phyloP scores from a whole-genome alignment of 2,113 vertebrate species.

The Caranx melampygus region DNA sequence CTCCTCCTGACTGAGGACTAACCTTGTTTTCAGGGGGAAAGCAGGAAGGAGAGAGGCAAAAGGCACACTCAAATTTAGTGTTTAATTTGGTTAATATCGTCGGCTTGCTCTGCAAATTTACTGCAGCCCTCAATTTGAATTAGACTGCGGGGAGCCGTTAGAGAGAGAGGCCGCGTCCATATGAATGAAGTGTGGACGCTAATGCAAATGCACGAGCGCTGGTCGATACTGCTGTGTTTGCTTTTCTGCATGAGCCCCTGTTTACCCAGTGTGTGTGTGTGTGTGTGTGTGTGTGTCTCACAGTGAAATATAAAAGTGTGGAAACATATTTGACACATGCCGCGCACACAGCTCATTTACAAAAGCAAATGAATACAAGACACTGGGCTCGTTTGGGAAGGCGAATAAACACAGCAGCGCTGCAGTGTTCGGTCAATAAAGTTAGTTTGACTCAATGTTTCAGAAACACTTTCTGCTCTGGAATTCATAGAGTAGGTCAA shows the following conservation, averaged over 20 bases:
- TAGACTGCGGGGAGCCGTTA: constrained; percentile 63
- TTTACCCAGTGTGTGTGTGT: constrained; percentile 36
- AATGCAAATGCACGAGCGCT: constrained; percentile 69
- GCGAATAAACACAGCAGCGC: constrained; percentile 8
- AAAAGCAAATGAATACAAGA: constrained; percentile 29
- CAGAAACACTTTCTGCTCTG: not conserved
- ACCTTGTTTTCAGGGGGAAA: constrained; percentile 48
- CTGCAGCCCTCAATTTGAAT: constrained; percentile 64
- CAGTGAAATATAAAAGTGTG: constrained; percentile 47
- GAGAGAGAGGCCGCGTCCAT: constrained; percentile 52
- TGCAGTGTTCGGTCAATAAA: constrained; percentile 39
- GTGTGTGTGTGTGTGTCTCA: constrained; percentile 3
- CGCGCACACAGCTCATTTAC: constrained; percentile 18
- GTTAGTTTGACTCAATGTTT: constrained; percentile 8
- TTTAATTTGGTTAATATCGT: constrained; percentile 81
- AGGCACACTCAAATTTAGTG: constrained; percentile 63
- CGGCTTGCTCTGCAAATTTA: constrained; percentile 67
- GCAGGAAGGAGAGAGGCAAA: constrained; percentile 37
- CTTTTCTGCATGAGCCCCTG: constrained; percentile 63
- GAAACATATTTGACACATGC: constrained; percentile 32
- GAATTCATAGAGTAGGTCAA: not conserved
- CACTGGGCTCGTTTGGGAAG: not conserved
- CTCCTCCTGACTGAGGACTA: constrained; percentile 45
- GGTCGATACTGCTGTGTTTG: constrained; percentile 77
- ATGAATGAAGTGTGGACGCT: constrained; percentile 63